Percentiles rank a stretch among this genome's conserved stretches.
Conservation (phyloP, 2,888 invertebrate genomes). For the Pyralis farinalis region DNA sequence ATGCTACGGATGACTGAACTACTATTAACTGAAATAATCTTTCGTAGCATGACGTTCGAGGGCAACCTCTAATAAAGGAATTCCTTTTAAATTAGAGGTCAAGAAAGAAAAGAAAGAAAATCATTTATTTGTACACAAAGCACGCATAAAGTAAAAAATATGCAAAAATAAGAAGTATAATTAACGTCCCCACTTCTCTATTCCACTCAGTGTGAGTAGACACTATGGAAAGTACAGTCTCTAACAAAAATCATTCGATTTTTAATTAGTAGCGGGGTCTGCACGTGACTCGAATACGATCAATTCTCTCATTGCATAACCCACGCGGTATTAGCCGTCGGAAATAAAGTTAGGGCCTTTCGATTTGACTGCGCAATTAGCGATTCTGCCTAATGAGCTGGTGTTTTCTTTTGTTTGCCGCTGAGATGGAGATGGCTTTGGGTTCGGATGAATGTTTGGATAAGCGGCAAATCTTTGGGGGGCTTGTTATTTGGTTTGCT, state of each 20-base stretch:
- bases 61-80: too few relatives aligned
- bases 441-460: slow-evolving; percentile 15
- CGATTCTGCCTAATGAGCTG: slow-evolving; percentile 57
- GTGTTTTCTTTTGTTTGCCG: slow-evolving; percentile 9
- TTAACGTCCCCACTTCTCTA: too few relatives aligned
- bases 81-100: too few relatives aligned
- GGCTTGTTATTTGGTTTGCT: slow-evolving; percentile 5
- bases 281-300: slow-evolving; percentile 67
- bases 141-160: too few relatives aligned
- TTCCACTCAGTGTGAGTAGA: background rate
- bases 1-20: too few relatives aligned
- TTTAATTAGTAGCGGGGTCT: slow-evolving; percentile 68
- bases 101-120: too few relatives aligned
- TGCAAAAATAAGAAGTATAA: too few relatives aligned
- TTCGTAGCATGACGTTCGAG: too few relatives aligned
- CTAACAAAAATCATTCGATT: slow-evolving; percentile 76
- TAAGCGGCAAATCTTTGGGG: background rate
- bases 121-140: too few relatives aligned
- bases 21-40: too few relatives aligned
- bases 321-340: slow-evolving; percentile 50
- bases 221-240: slow-evolving; percentile 53
- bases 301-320: slow-evolving; percentile 53
- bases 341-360: slow-evolving; percentile 60
- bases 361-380: slow-evolving; percentile 68
- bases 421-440: slow-evolving; percentile 22